Evolutionary conservation across 1,140 invertebrate genomes (phyloP), one percentile per base, ranked within the genome.

Genomic region (Zaprionus taronus): DNA sequence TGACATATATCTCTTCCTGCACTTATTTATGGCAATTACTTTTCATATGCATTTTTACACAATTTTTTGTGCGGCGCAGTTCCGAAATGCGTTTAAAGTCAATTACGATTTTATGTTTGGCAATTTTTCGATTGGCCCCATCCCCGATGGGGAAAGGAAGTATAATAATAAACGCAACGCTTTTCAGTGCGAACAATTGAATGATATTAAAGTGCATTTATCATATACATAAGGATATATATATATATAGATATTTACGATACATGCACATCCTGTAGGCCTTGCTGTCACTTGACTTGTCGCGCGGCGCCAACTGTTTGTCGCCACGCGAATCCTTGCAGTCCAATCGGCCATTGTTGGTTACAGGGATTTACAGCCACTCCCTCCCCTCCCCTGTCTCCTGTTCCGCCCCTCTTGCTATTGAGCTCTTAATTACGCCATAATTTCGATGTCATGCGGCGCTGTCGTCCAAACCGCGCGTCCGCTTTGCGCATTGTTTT

Each of bases 391-490:
- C 57, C 62, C 58, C 71, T 36, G 49, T 66, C 62, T 51, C 58
- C 11, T n/a, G 7, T 4, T 0, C 15, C 44, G 28, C 41, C 14
- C 31, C 26, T 15, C 12, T 44, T 14, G 44, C 51, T 58, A 53
- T 47, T 62, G 68, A 77, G 72, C 78, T 84, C 73, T 89, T 89
- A 89, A 87, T 89, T 90, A 81, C 81, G 84, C 84, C 80, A 83
- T 89, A 87, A 83, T 89, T 87, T 83, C 62, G 72, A 63, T 72
- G 69, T 79, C 79, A 65, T 61, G 47, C 61, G 47, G 73, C 24
- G 47, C 61, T 58, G 36, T 53, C 44, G 47, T 53, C 49, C 49
- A 74, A 74, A 61, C 57, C 66, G 53, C 70, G 47, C 74, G 47
- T 62, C 74, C 82, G 72, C 65, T 79, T 81, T 67, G 70, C 65